A percentile compares a stretch with the other conserved stretches of the same genome.
These are phyloP conservation scores for Goniozus legneri DNA, from an alignment of 1,140 invertebrate genomes.

Conservation along the genomic window DNA sequence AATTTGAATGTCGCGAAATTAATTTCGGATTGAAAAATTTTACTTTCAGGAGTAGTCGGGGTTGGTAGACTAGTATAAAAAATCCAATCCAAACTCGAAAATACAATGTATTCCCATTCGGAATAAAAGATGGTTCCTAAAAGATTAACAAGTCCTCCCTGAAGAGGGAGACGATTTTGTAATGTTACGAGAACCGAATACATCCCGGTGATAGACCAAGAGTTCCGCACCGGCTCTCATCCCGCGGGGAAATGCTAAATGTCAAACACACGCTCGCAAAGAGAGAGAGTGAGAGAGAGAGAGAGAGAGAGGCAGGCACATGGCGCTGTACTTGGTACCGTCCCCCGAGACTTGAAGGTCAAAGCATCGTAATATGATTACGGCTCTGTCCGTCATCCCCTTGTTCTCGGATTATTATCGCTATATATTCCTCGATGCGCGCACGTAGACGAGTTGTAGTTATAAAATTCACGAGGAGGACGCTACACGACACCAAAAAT, in stretches of 20 bases:
- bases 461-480: slow-evolving; percentile 10
- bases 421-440: too few species aligned
- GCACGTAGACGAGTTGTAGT: too few species aligned
- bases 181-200: slow-evolving; percentile 26
- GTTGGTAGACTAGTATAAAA: too few species aligned
- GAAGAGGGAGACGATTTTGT: not conserved
- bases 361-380: slow-evolving; percentile 49
- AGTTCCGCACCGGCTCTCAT: slow-evolving; percentile 20
- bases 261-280: slow-evolving; percentile 40
- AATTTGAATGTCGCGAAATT: too few species aligned
- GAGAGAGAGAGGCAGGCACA: slow-evolving; percentile 5
- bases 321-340: slow-evolving; percentile 10
- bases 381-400: slow-evolving; percentile 34
- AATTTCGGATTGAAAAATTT: too few species aligned
- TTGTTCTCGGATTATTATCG: too few species aligned
- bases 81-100: too few species aligned
- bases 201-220: slow-evolving; percentile 18
- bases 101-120: too few species aligned
- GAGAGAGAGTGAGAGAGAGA: slow-evolving; percentile 5
- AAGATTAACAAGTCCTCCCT: too few species aligned
- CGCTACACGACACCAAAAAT: slow-evolving; percentile 4
- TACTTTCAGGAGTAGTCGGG: too few species aligned
- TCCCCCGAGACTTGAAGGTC: slow-evolving; percentile 44
- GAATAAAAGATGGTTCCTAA: too few species aligned
- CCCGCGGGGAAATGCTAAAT: slow-evolving; percentile 50